Conservation (phyloP, 2,113 vertebrate species). For the Oryzias woworae region DNA sequence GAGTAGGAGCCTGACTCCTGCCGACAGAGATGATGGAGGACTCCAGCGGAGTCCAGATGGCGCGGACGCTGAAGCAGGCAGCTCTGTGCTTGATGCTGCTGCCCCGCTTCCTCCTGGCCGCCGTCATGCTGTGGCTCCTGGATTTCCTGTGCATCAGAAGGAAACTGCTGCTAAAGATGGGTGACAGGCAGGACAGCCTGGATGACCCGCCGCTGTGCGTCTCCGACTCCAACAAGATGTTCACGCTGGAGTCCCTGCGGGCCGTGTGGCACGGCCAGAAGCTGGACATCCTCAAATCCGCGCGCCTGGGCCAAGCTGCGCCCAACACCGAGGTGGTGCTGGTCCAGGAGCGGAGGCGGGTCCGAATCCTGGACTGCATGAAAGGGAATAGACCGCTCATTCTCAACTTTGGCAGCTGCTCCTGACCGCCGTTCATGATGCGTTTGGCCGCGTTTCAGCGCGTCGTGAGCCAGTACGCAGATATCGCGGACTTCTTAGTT, state of each 20-base stretch:
- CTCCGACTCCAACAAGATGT: conserved; percentile 95
- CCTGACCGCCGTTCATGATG: conserved; percentile 99
- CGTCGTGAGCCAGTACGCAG: conserved; percentile 89
- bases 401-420: conserved; percentile 98
- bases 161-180: conserved; percentile 84
- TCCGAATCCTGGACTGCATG: conserved; percentile 88
- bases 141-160: conserved; percentile 95
- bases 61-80: conserved; percentile 87
- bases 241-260: conserved; percentile 91
- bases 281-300: conserved; percentile 94
- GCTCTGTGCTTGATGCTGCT: conserved; percentile 91
- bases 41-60: conserved; percentile 85
- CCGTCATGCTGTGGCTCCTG: conserved; percentile 93
- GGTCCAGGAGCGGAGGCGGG: conserved; percentile 81
- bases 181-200: conserved; percentile 70
- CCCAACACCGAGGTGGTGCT: conserved; percentile 95
- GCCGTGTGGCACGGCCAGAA: conserved; percentile 98
- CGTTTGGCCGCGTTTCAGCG: conserved; percentile 93
- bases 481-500: conserved; percentile 94
- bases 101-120: conserved; percentile 93
- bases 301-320: conserved; percentile 86
- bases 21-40: conserved; percentile 81
- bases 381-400: conserved; percentile 89
- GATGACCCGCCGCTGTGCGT: conserved; percentile 95
- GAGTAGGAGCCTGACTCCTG: conserved; percentile 47